These are phyloP conservation scores for Garrulus glandarius DNA, from an alignment of 2,797 vertebrate genomes.

Conservation along the genomic window DNA sequence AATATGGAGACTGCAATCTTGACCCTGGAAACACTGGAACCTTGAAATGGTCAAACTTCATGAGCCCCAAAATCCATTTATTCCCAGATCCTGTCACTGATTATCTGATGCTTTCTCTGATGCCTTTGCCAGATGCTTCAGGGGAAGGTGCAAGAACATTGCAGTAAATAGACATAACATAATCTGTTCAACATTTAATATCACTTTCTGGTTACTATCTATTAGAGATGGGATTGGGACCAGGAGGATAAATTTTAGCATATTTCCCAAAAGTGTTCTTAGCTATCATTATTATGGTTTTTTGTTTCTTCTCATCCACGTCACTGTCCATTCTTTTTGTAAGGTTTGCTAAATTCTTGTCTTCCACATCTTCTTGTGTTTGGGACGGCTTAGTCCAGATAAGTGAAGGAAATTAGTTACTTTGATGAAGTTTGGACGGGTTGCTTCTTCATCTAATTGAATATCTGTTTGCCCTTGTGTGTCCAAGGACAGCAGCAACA, in stretches of 20 bases:
- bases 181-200: neutral
- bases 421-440: neutral
- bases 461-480: neutral
- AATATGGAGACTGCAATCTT: neutral
- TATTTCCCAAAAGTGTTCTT: neutral
- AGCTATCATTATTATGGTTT: neutral
- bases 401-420: neutral
- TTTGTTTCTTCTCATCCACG: neutral
- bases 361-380: neutral
- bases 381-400: neutral
- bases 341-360: neutral
- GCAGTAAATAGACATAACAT: neutral
- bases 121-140: slow-evolving; percentile 30
- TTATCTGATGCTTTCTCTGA: neutral
- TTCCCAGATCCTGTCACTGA: neutral
- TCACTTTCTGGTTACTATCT: neutral
- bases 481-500: neutral
- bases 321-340: neutral
- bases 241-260: neutral
- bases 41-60: neutral
- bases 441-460: neutral
- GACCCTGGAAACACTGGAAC: neutral
- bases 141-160: slow-evolving; percentile 13
- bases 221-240: neutral
- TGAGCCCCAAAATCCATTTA: neutral